Evolutionary conservation across 2,797 vertebrate species (phyloP).

Genomic region (Crotalus adamanteus): DNA sequence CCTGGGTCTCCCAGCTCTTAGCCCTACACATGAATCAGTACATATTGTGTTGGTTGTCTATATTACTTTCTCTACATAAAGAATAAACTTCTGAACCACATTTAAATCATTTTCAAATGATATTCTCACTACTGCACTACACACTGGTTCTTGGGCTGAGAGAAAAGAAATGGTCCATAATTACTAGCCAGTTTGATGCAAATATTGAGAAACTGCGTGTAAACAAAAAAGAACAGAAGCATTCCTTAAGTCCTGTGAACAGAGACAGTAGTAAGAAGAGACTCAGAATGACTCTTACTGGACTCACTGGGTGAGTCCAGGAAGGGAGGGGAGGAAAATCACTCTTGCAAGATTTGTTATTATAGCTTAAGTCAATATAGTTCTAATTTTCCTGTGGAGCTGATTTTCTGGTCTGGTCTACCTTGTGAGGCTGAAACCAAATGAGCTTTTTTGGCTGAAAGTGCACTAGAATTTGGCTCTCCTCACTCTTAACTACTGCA

Average conservation of each 20-base stretch:
- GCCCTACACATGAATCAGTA: not conserved
- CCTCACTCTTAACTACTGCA: not conserved
- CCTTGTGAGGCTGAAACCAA: not conserved
- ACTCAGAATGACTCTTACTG: not conserved
- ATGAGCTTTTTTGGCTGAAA: not conserved
- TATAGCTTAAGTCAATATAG: not conserved
- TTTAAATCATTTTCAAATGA: not conserved
- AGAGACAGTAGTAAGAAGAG: not conserved
- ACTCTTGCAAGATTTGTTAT: not conserved
- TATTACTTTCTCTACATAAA: not conserved
- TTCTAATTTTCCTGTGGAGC: not conserved
- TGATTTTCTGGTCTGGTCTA: not conserved
- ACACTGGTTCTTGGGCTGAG: not conserved
- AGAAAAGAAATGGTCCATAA: not conserved
- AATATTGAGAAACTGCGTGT: not conserved
- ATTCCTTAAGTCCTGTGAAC: not conserved
- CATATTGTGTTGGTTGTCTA: not conserved
- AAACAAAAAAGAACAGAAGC: not conserved
- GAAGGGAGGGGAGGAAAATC: not conserved
- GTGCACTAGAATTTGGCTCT: not conserved
- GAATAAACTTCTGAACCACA: not conserved
- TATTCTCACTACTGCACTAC: not conserved
- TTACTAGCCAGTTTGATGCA: not conserved
- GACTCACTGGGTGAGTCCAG: not conserved
- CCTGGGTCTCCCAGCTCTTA: not conserved